phyloP scores from a whole-genome alignment of 2,113 vertebrate genomes.

The Oenanthe melanoleuca region DNA sequence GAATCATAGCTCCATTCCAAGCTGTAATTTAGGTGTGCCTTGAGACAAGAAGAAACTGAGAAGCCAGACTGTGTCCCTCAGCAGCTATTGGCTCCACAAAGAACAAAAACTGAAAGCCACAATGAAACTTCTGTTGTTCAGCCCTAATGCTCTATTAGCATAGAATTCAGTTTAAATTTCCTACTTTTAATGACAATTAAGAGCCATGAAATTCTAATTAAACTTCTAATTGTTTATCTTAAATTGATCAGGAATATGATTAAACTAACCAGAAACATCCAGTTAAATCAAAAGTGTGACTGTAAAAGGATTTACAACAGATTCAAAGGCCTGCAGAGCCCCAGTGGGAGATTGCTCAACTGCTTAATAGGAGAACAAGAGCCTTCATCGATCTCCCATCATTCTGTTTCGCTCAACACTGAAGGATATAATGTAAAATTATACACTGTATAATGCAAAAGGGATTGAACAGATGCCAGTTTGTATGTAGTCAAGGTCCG shows the following conservation, averaged over 20 bases:
- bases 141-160: not conserved
- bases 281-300: slow-evolving; percentile 3
- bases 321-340: not conserved
- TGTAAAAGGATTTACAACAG: slow-evolving; percentile 27
- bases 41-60: not conserved
- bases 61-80: not conserved
- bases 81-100: not conserved
- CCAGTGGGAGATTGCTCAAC: slow-evolving; percentile 9
- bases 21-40: not conserved
- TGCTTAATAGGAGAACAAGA: slow-evolving; percentile 16
- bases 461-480: slow-evolving; percentile 24
- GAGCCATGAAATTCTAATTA: slow-evolving; percentile 12
- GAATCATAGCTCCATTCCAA: not conserved
- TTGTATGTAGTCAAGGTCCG: not conserved
- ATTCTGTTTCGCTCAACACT: not conserved
- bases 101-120: not conserved
- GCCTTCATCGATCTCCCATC: not conserved
- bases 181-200: slow-evolving; percentile 5
- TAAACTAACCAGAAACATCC: slow-evolving; percentile 23
- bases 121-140: not conserved
- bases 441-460: slow-evolving; percentile 15
- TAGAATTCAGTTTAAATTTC: slow-evolving; percentile 1
- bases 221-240: slow-evolving; percentile 6
- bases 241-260: slow-evolving; percentile 25
- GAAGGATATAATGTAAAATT: slow-evolving; percentile 44